Evolutionary conservation across 2,113 vertebrate species (phyloP).

Genomic region (Numida meleagris): DNA sequence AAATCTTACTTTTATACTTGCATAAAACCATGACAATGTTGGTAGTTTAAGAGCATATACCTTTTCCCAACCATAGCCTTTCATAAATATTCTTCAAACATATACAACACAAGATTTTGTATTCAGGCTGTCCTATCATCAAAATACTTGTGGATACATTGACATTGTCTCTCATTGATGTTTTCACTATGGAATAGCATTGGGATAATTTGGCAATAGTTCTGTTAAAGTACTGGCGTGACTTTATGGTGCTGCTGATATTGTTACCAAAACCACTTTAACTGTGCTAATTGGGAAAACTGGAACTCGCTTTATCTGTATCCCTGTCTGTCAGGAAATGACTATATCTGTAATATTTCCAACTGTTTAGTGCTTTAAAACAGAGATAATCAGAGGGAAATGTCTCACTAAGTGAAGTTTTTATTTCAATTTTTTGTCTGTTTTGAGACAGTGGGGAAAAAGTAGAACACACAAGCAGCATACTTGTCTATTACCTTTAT

Average conservation of each 20-base stretch:
- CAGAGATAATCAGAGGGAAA: neutral
- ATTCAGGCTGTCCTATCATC: neutral
- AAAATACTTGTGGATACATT: neutral
- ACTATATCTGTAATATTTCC: neutral
- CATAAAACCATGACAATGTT: neutral
- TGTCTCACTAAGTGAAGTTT: neutral
- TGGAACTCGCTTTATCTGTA: neutral
- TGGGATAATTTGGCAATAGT: neutral
- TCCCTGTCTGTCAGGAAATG: neutral
- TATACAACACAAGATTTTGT: neutral
- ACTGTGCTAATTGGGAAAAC: neutral
- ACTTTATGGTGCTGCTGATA: neutral
- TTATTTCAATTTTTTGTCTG: neutral
- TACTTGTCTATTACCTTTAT: neutral
- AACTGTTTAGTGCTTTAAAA: neutral
- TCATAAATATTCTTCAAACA: neutral
- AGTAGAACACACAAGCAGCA: neutral
- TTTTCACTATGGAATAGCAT: neutral
- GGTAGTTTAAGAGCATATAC: neutral
- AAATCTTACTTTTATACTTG: neutral
- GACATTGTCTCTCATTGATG: accelerated
- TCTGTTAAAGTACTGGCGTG: neutral
- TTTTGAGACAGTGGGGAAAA: neutral
- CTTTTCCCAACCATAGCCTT: neutral
- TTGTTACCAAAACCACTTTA: neutral